phyloP scores from a whole-genome alignment of 2,113 vertebrate genomes.

The Orthochromis indermauri region DNA sequence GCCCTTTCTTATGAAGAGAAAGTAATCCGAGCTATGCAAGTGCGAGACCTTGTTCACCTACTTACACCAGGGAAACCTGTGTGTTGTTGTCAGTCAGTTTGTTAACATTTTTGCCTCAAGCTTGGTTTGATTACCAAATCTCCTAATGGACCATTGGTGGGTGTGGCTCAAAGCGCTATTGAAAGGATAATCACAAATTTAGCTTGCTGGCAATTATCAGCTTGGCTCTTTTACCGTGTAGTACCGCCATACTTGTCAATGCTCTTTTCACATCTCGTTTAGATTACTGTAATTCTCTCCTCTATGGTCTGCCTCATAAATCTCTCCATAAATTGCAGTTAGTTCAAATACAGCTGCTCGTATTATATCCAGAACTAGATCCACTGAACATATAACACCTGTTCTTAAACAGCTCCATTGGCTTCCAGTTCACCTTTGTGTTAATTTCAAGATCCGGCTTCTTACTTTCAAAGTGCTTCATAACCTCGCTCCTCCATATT shows the following conservation, averaged over 20 bases:
- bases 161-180: background rate
- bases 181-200: background rate
- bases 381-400: background rate
- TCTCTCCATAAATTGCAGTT: background rate
- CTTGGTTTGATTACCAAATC: background rate
- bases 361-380: background rate
- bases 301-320: background rate
- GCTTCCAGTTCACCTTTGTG: background rate
- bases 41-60: background rate
- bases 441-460: background rate
- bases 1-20: background rate
- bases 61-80: background rate
- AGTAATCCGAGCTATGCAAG: background rate
- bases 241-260: background rate
- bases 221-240: background rate
- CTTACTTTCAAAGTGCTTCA: background rate
- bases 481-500: background rate
- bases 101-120: background rate
- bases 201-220: background rate
- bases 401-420: background rate
- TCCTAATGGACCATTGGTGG: background rate
- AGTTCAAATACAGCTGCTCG: background rate
- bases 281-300: background rate
- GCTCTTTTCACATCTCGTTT: background rate
- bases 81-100: background rate